Evolutionary conservation across 2,888 invertebrate species (phyloP).

Genomic region (Drosophila neonasuta): DNA sequence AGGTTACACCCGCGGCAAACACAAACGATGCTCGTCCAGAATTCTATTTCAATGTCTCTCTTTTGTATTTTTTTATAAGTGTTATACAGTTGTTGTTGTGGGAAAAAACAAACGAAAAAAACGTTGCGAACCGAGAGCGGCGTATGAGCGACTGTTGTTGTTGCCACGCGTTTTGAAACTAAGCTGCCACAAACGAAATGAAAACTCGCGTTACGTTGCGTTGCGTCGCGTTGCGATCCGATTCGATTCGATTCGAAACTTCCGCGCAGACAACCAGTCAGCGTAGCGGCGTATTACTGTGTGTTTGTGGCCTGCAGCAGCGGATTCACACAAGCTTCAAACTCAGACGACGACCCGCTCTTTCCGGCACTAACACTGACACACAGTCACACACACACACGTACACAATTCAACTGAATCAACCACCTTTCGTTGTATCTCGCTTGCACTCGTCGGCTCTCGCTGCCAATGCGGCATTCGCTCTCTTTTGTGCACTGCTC

Average conservation of each 20-base stretch:
- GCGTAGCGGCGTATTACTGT: slow-evolving; percentile 67
- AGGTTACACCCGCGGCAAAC: slow-evolving; percentile 60
- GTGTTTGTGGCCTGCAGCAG: slow-evolving; percentile 49
- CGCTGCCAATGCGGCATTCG: slow-evolving; percentile 25
- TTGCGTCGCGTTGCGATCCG: slow-evolving; percentile 18
- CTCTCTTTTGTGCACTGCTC: slow-evolving; percentile 29
- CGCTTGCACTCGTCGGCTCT: slow-evolving; percentile 18
- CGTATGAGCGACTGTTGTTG: slow-evolving; percentile 50
- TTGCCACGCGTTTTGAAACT: slow-evolving; percentile 55
- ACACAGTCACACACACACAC: background rate
- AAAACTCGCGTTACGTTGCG: slow-evolving; percentile 35
- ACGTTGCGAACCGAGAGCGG: slow-evolving; percentile 27
- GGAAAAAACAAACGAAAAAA: slow-evolving; percentile 48
- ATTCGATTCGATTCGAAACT: slow-evolving; percentile 28
- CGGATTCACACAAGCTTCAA: slow-evolving; percentile 26
- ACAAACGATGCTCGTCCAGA: slow-evolving; percentile 30
- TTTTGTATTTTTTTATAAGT: background rate
- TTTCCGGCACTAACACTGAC: slow-evolving; percentile 14
- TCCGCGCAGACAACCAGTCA: slow-evolving; percentile 67
- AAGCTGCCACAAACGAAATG: slow-evolving; percentile 34
- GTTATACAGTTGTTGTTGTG: slow-evolving; percentile 9
- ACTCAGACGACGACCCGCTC: slow-evolving; percentile 24
- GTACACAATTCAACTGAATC: slow-evolving; percentile 13
- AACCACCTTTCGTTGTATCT: slow-evolving; percentile 36
- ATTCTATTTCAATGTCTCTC: slow-evolving; percentile 37